A percentile compares a stretch with the other conserved stretches of the same genome.
These are phyloP conservation scores for Argentina silus DNA, from an alignment of 2,797 vertebrate genomes.

Conservation along the genomic window DNA sequence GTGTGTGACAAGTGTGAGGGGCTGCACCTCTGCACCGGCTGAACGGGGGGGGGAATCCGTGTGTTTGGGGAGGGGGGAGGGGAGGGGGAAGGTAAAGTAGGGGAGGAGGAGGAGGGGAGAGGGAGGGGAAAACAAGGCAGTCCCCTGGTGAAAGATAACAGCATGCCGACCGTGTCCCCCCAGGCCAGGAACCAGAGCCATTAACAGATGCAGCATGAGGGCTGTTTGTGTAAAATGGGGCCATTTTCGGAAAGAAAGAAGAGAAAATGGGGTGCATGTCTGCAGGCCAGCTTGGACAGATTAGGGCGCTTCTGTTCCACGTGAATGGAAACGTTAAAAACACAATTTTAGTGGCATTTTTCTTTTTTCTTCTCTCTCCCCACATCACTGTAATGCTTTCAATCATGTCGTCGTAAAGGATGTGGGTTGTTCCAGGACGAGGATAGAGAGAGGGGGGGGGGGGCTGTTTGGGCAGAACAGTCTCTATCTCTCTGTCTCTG, in stretches of 20 bases:
- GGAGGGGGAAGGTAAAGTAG: conserved; percentile 41
- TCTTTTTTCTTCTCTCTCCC: not conserved
- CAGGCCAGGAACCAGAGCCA: conserved; percentile 61
- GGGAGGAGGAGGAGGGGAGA: conserved; percentile 14
- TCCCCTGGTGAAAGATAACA: conserved; percentile 62
- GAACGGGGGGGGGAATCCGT: not conserved
- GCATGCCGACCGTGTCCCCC: conserved; percentile 59
- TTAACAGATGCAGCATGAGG: conserved; percentile 62
- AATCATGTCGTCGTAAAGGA: conserved; percentile 13
- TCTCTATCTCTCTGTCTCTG: too few relatives aligned
- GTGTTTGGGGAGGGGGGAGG: conserved; percentile 31
- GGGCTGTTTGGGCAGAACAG: too few relatives aligned
- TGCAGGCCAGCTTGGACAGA: conserved; percentile 30
- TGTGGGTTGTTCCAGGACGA: too few relatives aligned
- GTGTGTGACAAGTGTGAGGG: conserved; percentile 21
- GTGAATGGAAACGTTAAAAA: conserved; percentile 5
- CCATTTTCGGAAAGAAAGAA: conserved; percentile 34
- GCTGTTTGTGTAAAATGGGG: conserved; percentile 50
- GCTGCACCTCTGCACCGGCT: conserved; percentile 3
- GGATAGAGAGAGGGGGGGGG: too few relatives aligned
- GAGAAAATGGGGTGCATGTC: conserved; percentile 1
- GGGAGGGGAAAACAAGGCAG: conserved; percentile 8
- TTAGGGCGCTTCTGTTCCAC: not conserved
- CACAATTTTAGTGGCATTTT: not conserved
- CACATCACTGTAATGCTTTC: not conserved